phyloP scores from a whole-genome alignment of 2,113 vertebrate species.

The Platycercus adscitus region DNA sequence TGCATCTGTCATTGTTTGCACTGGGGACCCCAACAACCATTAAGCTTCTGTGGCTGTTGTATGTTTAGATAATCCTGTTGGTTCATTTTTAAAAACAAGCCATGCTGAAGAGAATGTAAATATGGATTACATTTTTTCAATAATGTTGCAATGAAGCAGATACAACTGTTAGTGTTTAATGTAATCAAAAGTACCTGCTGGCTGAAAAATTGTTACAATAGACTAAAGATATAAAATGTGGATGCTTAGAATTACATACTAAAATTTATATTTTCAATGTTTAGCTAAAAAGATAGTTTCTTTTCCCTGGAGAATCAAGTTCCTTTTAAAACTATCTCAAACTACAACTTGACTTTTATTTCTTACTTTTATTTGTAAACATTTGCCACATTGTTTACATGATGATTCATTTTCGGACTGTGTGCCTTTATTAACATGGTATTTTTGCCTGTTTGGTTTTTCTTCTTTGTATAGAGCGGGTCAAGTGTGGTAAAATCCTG shows the following conservation, averaged over 20 bases:
- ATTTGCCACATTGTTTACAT: not conserved
- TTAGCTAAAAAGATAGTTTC: not conserved
- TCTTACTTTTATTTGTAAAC: constrained; percentile 3
- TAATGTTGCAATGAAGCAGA: not conserved
- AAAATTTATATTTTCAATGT: not conserved
- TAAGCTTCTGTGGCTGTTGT: not conserved
- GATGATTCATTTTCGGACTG: not conserved
- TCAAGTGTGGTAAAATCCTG: not conserved
- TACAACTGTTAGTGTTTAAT: not conserved
- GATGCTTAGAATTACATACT: not conserved
- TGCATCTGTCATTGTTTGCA: fast-evolving
- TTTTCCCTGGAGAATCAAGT: not conserved
- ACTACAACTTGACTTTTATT: not conserved
- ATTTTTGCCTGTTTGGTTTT: not conserved
- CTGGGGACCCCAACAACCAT: not conserved
- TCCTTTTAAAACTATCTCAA: not conserved
- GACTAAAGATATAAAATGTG: not conserved
- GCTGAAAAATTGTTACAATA: not conserved
- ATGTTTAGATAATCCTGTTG: not conserved
- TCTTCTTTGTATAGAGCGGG: not conserved
- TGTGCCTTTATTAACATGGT: not conserved
- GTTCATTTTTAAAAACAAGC: not conserved
- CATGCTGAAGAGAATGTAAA: not conserved
- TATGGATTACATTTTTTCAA: not conserved
- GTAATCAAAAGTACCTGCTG: not conserved